These are phyloP conservation scores for Philaethria dido DNA, from an alignment of 2,888 invertebrate genomes.

Conservation along the genomic window DNA sequence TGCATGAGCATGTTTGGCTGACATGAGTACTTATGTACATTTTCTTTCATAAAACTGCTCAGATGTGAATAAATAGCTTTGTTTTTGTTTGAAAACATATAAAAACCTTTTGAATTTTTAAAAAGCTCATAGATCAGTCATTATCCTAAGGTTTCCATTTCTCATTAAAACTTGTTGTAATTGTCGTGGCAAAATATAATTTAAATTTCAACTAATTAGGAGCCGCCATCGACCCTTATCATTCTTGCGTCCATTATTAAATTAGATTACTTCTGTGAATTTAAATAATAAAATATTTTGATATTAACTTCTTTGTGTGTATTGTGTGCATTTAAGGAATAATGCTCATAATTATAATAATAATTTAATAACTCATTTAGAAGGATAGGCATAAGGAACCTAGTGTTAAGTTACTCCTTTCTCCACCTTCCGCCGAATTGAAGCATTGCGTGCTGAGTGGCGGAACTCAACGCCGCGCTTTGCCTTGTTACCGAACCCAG, in stretches of 20 bases:
- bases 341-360: too few relatives aligned
- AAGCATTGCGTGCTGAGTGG: too few relatives aligned
- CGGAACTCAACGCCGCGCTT: too few relatives aligned
- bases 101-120: constrained; percentile 2
- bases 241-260: constrained; percentile 20
- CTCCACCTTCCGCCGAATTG: too few relatives aligned
- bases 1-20: too few relatives aligned
- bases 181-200: constrained; percentile 25
- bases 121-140: constrained; percentile 1
- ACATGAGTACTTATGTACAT: neutral
- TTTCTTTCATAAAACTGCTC: neutral
- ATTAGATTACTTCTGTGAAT: constrained; percentile 18
- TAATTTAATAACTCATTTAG: too few relatives aligned
- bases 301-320: neutral
- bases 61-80: neutral
- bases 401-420: too few relatives aligned
- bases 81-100: neutral
- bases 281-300: constrained; percentile 4
- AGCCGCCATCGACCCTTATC: constrained; percentile 23
- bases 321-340: neutral
- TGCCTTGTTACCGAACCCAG: too few relatives aligned
- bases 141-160: constrained; percentile 22
- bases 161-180: constrained; percentile 24
- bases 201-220: constrained; percentile 28
- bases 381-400: too few relatives aligned